Percentiles rank a stretch among this genome's conserved stretches.
Conservation (phyloP, 2,888 invertebrate species). For the Drosophila conformis region DNA sequence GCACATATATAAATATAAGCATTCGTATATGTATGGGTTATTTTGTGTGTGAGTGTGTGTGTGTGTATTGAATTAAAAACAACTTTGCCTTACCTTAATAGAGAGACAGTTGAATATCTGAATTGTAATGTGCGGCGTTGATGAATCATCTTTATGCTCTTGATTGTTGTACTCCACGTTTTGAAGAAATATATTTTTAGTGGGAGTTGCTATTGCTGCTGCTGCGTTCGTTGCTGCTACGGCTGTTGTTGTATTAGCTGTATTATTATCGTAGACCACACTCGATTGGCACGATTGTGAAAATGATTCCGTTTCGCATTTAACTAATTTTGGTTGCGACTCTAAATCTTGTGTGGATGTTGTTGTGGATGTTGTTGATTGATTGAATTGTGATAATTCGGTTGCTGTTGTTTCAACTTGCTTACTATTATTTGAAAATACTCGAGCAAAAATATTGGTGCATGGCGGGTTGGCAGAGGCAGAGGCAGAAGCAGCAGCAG, state of each 20-base stretch:
- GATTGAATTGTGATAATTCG: slow-evolving; percentile 53
- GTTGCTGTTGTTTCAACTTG: slow-evolving; percentile 48
- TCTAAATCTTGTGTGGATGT: slow-evolving; percentile 30
- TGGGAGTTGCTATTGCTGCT: slow-evolving; percentile 5
- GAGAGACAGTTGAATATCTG: slow-evolving; percentile 92
- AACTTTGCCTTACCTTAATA: slow-evolving; percentile 89
- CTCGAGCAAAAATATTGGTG: slow-evolving; percentile 35
- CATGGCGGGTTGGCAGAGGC: slow-evolving; percentile 46
- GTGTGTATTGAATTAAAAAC: slow-evolving; percentile 69
- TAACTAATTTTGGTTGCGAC: slow-evolving; percentile 30
- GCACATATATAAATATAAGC: slow-evolving; percentile 22
- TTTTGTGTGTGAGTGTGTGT: slow-evolving; percentile 6
- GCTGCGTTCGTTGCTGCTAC: background rate
- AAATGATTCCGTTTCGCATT: slow-evolving; percentile 33
- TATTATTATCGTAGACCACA: slow-evolving; percentile 38
- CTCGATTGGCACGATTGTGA: slow-evolving; percentile 41
- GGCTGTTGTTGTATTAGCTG: slow-evolving; percentile 39
- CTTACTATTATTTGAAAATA: slow-evolving; percentile 46
- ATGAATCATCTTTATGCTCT: slow-evolving; percentile 82
- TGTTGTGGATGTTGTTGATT: slow-evolving; percentile 14
- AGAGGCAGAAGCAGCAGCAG: slow-evolving; percentile 19
- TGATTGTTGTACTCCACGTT: slow-evolving; percentile 61
- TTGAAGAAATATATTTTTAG: slow-evolving; percentile 39
- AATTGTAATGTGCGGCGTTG: slow-evolving; percentile 85
- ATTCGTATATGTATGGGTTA: slow-evolving; percentile 25